Conservation (phyloP, 2,113 vertebrate species). For the Pluvianellus socialis region DNA sequence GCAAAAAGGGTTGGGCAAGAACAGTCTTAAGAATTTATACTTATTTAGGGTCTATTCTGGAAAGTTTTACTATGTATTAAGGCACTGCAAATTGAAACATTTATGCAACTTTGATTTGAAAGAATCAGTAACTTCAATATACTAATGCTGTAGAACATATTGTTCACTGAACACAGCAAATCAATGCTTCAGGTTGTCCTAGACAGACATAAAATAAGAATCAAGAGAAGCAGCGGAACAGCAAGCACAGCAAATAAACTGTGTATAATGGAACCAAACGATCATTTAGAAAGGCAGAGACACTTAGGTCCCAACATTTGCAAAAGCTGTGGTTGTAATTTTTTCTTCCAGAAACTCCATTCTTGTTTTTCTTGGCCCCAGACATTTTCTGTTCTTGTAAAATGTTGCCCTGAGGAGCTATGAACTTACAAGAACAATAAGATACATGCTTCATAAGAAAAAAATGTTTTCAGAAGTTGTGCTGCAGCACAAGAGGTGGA, state of each 20-base stretch:
- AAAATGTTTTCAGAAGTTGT: neutral
- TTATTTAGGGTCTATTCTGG: neutral
- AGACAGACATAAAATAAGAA: neutral
- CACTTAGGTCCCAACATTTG: neutral
- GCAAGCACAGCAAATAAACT: neutral
- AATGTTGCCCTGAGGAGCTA: neutral
- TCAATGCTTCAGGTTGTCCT: neutral
- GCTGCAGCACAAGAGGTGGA: neutral
- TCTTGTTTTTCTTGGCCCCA: neutral
- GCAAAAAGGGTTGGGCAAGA: neutral
- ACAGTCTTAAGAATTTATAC: neutral
- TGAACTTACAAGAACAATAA: neutral
- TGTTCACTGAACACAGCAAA: slow-evolving; percentile 20
- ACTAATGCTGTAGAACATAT: neutral
- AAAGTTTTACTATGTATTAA: slow-evolving; percentile 1
- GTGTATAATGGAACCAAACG: neutral
- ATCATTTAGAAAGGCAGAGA: neutral
- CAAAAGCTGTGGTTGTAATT: neutral
- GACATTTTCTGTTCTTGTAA: neutral
- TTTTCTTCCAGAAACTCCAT: neutral
- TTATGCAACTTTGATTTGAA: neutral
- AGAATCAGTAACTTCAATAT: neutral
- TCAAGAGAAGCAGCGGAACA: neutral
- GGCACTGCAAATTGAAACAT: neutral
- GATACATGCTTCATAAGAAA: neutral